Evolutionary conservation across 2,113 vertebrate species (phyloP), one percentile per base, ranked within the genome.

Genomic region (Etheostoma cragini): DNA sequence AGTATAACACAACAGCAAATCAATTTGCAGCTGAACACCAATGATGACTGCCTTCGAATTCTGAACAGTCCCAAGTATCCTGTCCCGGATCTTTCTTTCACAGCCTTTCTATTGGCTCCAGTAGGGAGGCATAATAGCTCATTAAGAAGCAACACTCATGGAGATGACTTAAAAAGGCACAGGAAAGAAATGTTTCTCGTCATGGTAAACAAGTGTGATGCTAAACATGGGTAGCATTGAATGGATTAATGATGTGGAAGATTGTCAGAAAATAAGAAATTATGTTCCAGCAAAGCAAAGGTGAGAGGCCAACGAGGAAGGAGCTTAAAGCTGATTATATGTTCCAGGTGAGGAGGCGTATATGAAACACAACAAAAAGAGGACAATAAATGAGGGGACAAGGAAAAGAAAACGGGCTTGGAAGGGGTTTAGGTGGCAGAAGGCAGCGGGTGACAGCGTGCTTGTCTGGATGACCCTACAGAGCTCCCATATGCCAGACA

Each of bases 401-500:
- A 58, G 33, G 38, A 38, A 42, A 45, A 33, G n/a, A 50, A 35
- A 67, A 62, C 5, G 49, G 19, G 70, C 70, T 86, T 80, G 72
- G 26, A 73, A 60, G 64, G 64, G 62, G 47, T 26, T 69, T 49
- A 38, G 72, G 70, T 49, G 75, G 79, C 75, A 87, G 86, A 84
- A 87, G 88, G 84, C 82, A 52, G 81, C 35, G 54, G 80, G 81
- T 84, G 84, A 82, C 77, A 8, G 75, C 13, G 35, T n/a, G 81
- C 75, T 83, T 26, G 83, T 89, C 88, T 88, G 84, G 79, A 88
- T 84, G 92, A 92, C 91, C 91, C 87, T 50, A 86, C 89, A 83
- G 85, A 89, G 90, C 82, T 81, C 69, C 91, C 89, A 91, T 93
- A 92, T 93, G 92, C 76, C 82, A 66, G 87, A 83, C 90, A 92